phyloP scores from a whole-genome alignment of 2,113 vertebrate species.

The Murina feae region DNA sequence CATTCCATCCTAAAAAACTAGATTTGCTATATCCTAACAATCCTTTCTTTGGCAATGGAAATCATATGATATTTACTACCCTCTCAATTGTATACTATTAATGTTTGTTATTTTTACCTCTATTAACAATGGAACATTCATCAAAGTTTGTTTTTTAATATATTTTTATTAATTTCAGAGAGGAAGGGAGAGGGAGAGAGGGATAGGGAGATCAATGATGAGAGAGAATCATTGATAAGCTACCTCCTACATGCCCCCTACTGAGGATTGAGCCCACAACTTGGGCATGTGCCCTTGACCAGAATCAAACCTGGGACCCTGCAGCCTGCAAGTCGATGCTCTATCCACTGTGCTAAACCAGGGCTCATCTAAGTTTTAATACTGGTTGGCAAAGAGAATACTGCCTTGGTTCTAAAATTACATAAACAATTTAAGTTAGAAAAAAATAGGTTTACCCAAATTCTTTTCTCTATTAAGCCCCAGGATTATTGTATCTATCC shows the following conservation, averaged over 20 bases:
- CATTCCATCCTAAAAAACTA: neutral
- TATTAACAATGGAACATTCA: neutral
- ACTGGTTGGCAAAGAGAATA: neutral
- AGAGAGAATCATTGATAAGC: too few relatives aligned
- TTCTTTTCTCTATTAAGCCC: slow-evolving; percentile 37
- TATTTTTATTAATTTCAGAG: too few relatives aligned
- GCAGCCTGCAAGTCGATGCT: too few relatives aligned
- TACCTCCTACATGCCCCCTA: too few relatives aligned
- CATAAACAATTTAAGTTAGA: slow-evolving; percentile 24
- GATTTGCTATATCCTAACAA: neutral
- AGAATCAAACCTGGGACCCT: too few relatives aligned
- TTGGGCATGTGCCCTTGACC: too few relatives aligned
- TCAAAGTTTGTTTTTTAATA: neutral
- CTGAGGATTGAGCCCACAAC: too few relatives aligned
- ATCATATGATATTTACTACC: neutral
- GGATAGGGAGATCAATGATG: too few relatives aligned
- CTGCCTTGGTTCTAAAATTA: neutral
- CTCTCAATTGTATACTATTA: neutral
- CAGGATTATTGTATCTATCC: slow-evolving; percentile 20
- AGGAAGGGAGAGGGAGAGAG: too few relatives aligned
- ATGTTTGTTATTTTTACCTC: neutral
- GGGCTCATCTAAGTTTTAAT: neutral
- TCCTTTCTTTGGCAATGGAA: neutral
- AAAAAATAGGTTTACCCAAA: neutral
- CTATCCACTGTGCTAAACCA: too few relatives aligned